These are phyloP conservation scores for Danio albolineatus DNA, from an alignment of 2,797 vertebrate genomes.

Conservation along the genomic window DNA sequence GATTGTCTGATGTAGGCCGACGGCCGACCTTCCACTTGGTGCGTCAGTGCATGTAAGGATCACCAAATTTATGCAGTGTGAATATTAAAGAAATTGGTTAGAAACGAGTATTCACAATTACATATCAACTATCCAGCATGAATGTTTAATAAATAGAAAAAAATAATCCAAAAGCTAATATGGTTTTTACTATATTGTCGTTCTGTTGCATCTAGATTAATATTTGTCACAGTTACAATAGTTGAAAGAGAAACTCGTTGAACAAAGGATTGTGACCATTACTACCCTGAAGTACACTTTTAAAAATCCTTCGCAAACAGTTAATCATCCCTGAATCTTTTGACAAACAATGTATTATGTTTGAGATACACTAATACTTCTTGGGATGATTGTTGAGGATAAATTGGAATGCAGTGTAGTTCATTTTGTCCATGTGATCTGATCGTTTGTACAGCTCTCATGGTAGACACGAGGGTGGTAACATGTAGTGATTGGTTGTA, in stretches of 20 bases:
- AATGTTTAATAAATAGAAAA: background rate
- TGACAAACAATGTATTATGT: background rate
- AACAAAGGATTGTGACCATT: background rate
- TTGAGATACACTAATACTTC: background rate
- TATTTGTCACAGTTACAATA: background rate
- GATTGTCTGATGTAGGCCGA: too few species aligned
- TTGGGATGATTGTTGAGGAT: background rate
- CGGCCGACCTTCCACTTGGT: too few species aligned
- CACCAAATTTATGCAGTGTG: background rate
- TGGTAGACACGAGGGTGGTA: conserved; percentile 70
- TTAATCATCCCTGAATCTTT: background rate
- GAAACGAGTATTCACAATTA: background rate
- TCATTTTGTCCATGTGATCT: background rate
- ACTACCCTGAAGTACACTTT: conserved; percentile 5
- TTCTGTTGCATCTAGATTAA: background rate
- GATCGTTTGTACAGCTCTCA: background rate
- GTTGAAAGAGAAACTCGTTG: background rate
- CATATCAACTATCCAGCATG: background rate
- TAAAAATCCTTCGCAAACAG: background rate
- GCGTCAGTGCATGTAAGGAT: too few species aligned
- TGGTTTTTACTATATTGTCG: background rate
- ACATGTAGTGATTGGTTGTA: conserved; percentile 64
- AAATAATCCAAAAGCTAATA: background rate
- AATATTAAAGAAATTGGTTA: background rate
- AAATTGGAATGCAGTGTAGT: background rate